Evolutionary conservation across 2,113 vertebrate genomes (phyloP), one percentile per base, ranked within the genome.

Genomic region (Seriola quinqueradiata): DNA sequence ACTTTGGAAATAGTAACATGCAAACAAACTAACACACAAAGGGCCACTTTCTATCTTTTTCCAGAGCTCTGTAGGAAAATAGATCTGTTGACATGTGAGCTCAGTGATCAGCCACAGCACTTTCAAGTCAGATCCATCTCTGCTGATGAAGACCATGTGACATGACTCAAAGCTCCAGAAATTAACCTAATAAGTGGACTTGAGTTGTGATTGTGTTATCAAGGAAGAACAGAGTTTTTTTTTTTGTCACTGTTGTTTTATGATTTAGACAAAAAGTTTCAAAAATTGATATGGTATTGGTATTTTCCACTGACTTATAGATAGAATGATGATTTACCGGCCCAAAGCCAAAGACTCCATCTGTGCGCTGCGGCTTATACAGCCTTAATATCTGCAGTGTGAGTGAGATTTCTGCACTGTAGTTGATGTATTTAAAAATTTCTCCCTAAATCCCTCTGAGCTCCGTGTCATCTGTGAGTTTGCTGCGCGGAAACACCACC

Each of bases 381-480:
- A 61, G 67, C 52, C 19, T 34, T 72, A 58, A 63, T 71, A 68
- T 65, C 70, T 61, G 50, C 38, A 55, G 58, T 40, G 69, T 32
- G 50, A 69, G 70, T 66, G 46, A 82, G 57, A 66, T 50, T 50
- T 75, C 55, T 19, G n/a, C 54, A 16, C 54, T 58, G 36, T 46
- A 23, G 65, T 50, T 46, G 52, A 21, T 23, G 3, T 55, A 50
- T 79, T 68, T n/a, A 21, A 42, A 32, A 50, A 11, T 36, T 52
- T 54, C 23, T 66, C 52, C 16, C 25, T 48, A 25, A 61, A 78
- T 52, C 54, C 60, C 14, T 44, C 59, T 66, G 34, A 70, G 71
- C 66, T 38, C 14, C 67, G 17, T 44, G 44, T 66, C 52, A 68
- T 67, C 66, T 66, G 66, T 44, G 71, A 60, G 23, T 76, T 67